Evolutionary conservation across 2,797 vertebrate species (phyloP), one percentile per base, ranked within the genome.

Genomic region (Xenops minutus): DNA sequence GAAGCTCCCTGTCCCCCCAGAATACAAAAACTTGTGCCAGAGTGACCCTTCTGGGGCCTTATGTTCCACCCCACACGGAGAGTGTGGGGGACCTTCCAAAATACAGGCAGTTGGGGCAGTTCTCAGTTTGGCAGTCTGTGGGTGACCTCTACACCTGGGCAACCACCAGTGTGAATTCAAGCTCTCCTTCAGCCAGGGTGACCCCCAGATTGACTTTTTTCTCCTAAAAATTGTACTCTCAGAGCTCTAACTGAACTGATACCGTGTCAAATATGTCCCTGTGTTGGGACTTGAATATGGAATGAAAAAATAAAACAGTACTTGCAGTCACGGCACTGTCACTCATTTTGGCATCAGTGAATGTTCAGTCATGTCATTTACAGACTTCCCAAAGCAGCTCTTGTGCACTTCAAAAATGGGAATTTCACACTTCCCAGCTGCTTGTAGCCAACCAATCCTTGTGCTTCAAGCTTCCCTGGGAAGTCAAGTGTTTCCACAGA

Each of bases 271-370:
- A 81, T 48, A 32, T 9, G 4, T 49, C 51, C 66, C 8, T 5
- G 0, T 68, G 56, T 14, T 76, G 68, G 91, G 54, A 63, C 22
- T 59, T 83, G 76, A 62, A 8, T 32, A 67, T 5, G 62, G 73
- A 91, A 67, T 39, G 69, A 77, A 23, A 73, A 88, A 97, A 95
- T 95, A 95, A 96, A 97, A 18, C 6, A 8, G 66, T 37, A 77
- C 88, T 52, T 72, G 58, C 7, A 8, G 23, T 52, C 29, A 5
- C 15, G 44, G 80, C 68, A 51, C 79, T 51, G 61, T 80, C 21
- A 4, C 66, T 85, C 4, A 1, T 63, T 89, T 23, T 52, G 56
- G 43, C 26, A 9, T 3, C 26, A 59, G 26, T 67, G 36, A 43
- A 22, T 32, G 59, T 72, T 64, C 19, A 43, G 21, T 43, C 0